Evolutionary conservation across 2,797 vertebrate genomes (phyloP).

Genomic region (Diceros bicornis): DNA sequence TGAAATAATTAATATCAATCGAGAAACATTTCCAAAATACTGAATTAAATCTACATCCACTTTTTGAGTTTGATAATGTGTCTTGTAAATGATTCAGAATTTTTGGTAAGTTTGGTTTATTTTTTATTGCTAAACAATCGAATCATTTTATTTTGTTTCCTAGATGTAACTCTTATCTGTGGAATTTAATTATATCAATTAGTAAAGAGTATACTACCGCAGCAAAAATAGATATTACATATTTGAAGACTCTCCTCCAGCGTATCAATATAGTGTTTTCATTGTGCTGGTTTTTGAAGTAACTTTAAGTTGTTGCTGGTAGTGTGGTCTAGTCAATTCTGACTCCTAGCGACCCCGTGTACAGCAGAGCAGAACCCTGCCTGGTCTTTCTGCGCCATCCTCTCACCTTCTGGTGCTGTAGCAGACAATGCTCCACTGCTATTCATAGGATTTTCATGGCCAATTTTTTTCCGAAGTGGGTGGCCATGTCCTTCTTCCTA

Average conservation of each 20-base stretch:
- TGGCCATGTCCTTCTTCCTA: no score
- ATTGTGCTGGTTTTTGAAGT: conserved; percentile 22
- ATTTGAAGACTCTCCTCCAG: background rate
- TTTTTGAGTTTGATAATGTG: background rate
- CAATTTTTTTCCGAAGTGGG: no score
- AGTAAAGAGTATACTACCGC: background rate
- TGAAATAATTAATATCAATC: background rate
- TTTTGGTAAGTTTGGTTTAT: background rate
- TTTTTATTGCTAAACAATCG: background rate
- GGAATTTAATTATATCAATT: conserved; percentile 39
- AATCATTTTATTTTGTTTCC: background rate
- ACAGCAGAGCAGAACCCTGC: no score
- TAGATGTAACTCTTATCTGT: background rate
- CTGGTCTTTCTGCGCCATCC: no score
- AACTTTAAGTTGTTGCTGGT: background rate
- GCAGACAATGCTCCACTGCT: no score
- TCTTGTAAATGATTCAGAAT: conserved; percentile 28
- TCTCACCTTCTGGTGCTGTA: no score
- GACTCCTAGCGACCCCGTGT: no score
- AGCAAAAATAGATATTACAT: background rate
- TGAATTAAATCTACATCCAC: background rate
- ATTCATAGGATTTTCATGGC: no score
- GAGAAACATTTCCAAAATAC: conserved; percentile 11
- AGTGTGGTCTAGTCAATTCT: no score
- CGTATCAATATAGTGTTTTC: background rate